Base-by-base conservation (phyloP, 2,113 vertebrate genomes). In the Lutjanus erythropterus region DNA sequence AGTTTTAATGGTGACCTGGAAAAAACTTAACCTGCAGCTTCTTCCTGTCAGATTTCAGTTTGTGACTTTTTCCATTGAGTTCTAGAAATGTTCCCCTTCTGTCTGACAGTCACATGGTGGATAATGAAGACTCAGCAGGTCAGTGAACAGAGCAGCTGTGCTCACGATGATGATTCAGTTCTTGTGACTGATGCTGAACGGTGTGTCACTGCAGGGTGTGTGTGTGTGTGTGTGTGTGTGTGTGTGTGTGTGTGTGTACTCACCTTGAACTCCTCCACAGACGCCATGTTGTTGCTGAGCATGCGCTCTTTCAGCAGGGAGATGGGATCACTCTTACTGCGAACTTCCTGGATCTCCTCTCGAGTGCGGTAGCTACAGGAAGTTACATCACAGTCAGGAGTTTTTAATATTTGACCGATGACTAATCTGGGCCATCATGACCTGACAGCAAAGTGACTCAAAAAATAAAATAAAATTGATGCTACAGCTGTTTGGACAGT, bases 311-410 rank as follows among this genome's bases (percentile, higher is more conserved):
- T 99, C 85, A 99, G 94, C 95, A 98, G 71, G 71, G 96, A 96
- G 90, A 99, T 99, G 60, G 98, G 97, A 91, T 99, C 98, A 6
- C 96, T 99, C 94, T 98, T 99, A 78, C 95, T 97, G 87, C 98
- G 96, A n/a, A 99, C 98, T 92, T 99, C 98, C 91, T 99, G 97
- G 86, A 99, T 98, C 94, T 99, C 98, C 78, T 99, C 97, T 56
- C 98, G 95, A 0, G 97, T 98, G 25, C 98, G 97, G 73, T 99
- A 99, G 93, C 98, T 99, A 68, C 52, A 58, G 81, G 85, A 78
- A 76, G 74, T 62, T 16, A 80, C 67, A 67, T 25, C 70, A 78
- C 37, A 21, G 29, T 39, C n/a, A 69, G 18, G 9, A n/a, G n/a
- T n/a, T n/a, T n/a, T n/a, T n/a, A n/a, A n/a, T n/a, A n/a, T n/a